phyloP scores from a whole-genome alignment of 2,888 invertebrate genomes.

The Augochlorella aurata region DNA sequence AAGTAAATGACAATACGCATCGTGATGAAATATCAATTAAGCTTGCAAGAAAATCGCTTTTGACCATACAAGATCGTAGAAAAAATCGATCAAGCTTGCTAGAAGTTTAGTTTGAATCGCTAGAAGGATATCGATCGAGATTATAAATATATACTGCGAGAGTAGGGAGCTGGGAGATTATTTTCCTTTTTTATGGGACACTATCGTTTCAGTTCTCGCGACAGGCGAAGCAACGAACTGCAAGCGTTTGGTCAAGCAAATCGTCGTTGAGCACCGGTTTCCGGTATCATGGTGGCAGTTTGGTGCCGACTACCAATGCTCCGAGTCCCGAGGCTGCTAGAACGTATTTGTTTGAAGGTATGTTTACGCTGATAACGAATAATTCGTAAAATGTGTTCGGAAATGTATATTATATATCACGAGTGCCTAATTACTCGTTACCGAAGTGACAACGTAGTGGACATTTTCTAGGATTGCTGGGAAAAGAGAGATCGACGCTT shows the following conservation, averaged over 20 bases:
- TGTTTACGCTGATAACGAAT: neutral
- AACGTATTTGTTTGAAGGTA: slow-evolving; percentile 95
- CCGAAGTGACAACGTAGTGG: neutral
- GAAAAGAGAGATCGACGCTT: slow-evolving; percentile 92
- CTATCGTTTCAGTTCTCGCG: slow-evolving; percentile 85
- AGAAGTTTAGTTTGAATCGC: slow-evolving; percentile 4
- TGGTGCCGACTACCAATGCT: slow-evolving; percentile 91
- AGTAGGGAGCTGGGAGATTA: neutral
- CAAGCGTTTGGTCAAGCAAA: slow-evolving; percentile 95
- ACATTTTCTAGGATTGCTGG: slow-evolving; percentile 80
- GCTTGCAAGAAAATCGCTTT: slow-evolving; percentile 10
- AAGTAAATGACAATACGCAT: neutral
- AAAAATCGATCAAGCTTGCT: slow-evolving; percentile 13
- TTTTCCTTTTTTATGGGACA: slow-evolving; percentile 14
- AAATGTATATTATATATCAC: neutral
- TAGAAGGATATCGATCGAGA: neutral
- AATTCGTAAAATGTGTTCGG: neutral
- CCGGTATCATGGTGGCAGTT: slow-evolving; percentile 92
- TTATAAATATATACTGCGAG: neutral
- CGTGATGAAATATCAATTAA: neutral
- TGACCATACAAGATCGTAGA: slow-evolving; percentile 1
- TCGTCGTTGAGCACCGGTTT: slow-evolving; percentile 93
- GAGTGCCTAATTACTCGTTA: neutral
- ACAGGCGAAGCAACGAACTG: slow-evolving; percentile 89
- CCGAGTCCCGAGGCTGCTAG: slow-evolving; percentile 94